Base-by-base conservation (phyloP, 2,888 invertebrate genomes). In the Acleris emargana region DNA sequence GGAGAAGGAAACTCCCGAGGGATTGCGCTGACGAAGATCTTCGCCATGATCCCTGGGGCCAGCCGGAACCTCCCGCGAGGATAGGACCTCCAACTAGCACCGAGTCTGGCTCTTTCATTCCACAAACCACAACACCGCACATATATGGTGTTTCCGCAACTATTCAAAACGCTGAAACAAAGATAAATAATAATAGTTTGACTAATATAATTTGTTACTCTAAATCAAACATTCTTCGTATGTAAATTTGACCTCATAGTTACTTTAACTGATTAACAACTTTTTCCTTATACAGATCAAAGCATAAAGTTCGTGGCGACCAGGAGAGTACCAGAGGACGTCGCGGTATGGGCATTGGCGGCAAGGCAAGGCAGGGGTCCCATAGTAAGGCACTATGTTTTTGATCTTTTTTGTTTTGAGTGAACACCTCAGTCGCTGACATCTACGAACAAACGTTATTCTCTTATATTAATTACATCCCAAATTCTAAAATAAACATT, bases 41-140 rank as follows among this genome's bases (percentile, higher is more conserved):
- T 72, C 4, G 76, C 74, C 5, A 60, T 73, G 13, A 89, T 69
- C 1, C 91, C 91, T 45, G 89, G 82, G 3, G 88, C 80, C 17
- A 90, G 62, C 28, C 78, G 76, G 60, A 83, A 75, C 69, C 86
- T 80, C 25, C 81, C 87, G n/a, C 76, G 80, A 4, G 89, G 89
- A 20, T 71, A 79, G 67, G 81, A 81, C 18, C 68, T 52, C 88
- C 88, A 90, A 50, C 78, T 78, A 0, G 88, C 88, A 0, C 87
- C 87, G 5, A 82, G 71, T 3, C 79, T 75, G 3, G 80, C 82
- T 0, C 68, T 74, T 0, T 81, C 83, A 25, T 81, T 74, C 84
- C 85, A 87, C 3, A 90, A 62, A 0, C 86, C 85, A 67, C 83
- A 84, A 67, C 76, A 81, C 22, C 82, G 76, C 18, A 89, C 61